Conservation (phyloP, 64 coral and sea anemone species). For the Catalaphyllia jardinei region DNA sequence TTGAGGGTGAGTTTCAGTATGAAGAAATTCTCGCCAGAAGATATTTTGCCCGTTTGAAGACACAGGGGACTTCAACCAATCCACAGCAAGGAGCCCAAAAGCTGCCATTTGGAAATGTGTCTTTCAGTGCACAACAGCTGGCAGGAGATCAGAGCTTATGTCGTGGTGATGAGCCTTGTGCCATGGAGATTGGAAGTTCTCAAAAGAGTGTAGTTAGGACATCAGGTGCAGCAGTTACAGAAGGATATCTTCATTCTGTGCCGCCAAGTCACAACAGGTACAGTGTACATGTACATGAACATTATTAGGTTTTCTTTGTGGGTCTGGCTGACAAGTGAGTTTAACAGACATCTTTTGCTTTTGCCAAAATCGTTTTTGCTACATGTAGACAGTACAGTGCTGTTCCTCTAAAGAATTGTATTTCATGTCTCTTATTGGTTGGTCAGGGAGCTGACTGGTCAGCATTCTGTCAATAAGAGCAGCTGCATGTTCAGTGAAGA, state of each 20-base stretch:
- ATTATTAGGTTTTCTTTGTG: too few relatives aligned
- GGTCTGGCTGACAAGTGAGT: too few relatives aligned
- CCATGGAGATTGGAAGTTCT: conserved; percentile 70
- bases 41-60: conserved; percentile 57
- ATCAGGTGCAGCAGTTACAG: too few relatives aligned
- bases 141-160: not conserved
- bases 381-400: too few relatives aligned
- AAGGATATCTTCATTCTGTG: not conserved
- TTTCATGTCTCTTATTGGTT: too few relatives aligned
- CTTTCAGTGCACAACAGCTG: not conserved
- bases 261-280: not conserved
- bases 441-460: too few relatives aligned
- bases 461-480: too few relatives aligned
- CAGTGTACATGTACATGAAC: too few relatives aligned
- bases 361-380: too few relatives aligned
- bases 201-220: not conserved
- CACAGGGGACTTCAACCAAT: not conserved
- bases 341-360: too few relatives aligned
- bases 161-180: not conserved
- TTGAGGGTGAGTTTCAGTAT: conserved; percentile 74
- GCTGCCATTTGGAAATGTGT: not conserved
- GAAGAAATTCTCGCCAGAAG: conserved; percentile 84
- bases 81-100: not conserved
- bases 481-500: too few relatives aligned
- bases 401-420: too few relatives aligned